Evolutionary conservation across 2,113 vertebrate species (phyloP).

Genomic region (Aythya baeri): DNA sequence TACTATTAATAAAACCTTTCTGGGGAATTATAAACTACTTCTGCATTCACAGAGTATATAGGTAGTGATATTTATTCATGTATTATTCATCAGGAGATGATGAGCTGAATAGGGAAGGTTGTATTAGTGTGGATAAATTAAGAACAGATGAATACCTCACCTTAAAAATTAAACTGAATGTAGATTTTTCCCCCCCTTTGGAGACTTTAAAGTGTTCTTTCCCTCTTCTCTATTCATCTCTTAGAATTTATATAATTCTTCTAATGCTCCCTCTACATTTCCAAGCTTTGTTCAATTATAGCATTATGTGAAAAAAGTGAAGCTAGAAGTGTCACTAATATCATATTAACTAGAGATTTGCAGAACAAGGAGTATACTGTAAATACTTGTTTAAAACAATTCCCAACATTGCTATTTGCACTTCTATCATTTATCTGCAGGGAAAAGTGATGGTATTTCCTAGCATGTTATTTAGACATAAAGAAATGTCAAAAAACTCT

Average conservation of each 20-base stretch:
- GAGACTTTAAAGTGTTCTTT: background rate
- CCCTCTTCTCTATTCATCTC: background rate
- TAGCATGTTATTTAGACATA: background rate
- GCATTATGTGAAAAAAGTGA: background rate
- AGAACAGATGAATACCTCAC: constrained; percentile 41
- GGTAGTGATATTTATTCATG: constrained; percentile 57
- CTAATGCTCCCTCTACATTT: background rate
- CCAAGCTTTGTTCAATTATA: background rate
- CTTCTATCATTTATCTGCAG: background rate
- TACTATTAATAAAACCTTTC: constrained; percentile 60
- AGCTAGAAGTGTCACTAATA: background rate
- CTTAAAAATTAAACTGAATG: constrained; percentile 8
- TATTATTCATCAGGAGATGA: constrained; percentile 56
- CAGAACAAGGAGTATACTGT: background rate
- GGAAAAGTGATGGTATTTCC: background rate
- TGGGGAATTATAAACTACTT: constrained; percentile 42
- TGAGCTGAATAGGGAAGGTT: constrained; percentile 37
- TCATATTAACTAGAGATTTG: background rate
- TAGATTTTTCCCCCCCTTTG: background rate
- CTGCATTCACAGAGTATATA: background rate
- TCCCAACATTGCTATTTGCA: background rate
- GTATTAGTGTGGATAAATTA: constrained; percentile 46
- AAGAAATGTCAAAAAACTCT: background rate
- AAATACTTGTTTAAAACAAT: background rate
- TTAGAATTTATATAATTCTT: background rate